Evolutionary conservation across 2,888 invertebrate genomes (phyloP), one percentile per base, ranked within the genome.

Genomic region (Zygothrica quintamaculata): DNA sequence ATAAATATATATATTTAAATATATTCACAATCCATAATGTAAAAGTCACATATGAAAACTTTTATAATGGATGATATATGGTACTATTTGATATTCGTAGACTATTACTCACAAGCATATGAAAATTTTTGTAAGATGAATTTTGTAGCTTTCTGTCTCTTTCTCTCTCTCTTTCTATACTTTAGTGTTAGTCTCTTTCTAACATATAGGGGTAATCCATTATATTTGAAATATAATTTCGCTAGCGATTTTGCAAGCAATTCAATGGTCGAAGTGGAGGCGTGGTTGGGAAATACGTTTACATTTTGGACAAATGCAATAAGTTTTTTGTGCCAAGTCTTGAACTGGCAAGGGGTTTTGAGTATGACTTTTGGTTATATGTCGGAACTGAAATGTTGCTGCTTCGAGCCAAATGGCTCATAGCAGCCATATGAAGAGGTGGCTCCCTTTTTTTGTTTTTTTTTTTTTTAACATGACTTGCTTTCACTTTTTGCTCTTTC

Each of bases 161-260:
- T 7, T 15, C 34, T 31, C 7, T 8, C 15, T 11, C 43, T 9
- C 25, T 37, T 16, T 11, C 22, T 43, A 43, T 33, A 11, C 9
- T 1, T 15, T 31, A 6, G 1, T 9, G 18, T 33, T 15, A 13
- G 9, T 37, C 40, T 39, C 8, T 46, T 37, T 22, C 22, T 13
- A n/a, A 18, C 47, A 53, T 8, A 11, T 39, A 42, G 33, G 52
- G 71, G 65, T 71, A 79, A 74, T 84, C 80, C 79, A 79, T 79
- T 79, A 74, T 72, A 69, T 69, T 68, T 79, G 74, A 79, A 66
- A 74, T 77, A 79, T 82, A 72, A 56, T 81, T 59, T 61, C 43
- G 59, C 43, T 25, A 44, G 47, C 42, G 56, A 55, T 39, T 53
- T 59, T 46, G 25, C 15, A 57, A 13, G 42, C 26, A 58, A 52